Percentiles rank a stretch among this genome's conserved stretches.
Evolutionary conservation across 2,113 vertebrate species (phyloP).

Genomic region (Rynchops niger): DNA sequence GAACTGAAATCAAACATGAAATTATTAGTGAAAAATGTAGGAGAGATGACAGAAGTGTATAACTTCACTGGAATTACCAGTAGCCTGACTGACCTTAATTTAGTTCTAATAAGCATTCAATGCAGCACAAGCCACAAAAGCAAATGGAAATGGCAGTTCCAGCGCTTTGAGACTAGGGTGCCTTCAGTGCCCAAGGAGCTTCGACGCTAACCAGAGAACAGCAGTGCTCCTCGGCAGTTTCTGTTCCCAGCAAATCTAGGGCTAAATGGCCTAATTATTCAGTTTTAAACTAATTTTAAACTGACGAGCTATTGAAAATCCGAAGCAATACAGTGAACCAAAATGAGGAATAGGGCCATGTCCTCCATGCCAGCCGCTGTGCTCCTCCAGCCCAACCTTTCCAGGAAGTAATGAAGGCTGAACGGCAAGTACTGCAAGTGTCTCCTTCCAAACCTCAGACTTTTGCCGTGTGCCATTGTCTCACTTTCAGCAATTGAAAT

Average conservation of each 20-base stretch:
- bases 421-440: background rate
- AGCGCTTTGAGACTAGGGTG: background rate
- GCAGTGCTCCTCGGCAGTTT: background rate
- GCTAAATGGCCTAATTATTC: background rate
- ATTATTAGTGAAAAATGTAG: conserved; percentile 24
- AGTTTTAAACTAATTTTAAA: background rate
- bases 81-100: background rate
- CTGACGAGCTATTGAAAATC: background rate
- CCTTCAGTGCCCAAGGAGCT: background rate
- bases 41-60: background rate
- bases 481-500: conserved; percentile 11
- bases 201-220: background rate
- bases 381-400: background rate
- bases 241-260: background rate
- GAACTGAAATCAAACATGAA: conserved; percentile 24
- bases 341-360: background rate
- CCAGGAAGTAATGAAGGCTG: background rate
- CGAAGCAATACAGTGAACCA: background rate
- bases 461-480: background rate
- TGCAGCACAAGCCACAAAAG: background rate
- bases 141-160: background rate
- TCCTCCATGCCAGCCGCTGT: background rate
- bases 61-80: background rate
- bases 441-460: background rate
- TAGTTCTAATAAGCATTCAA: background rate